These are phyloP conservation scores for Oryctes rhinoceros DNA, from an alignment of 1,140 invertebrate species.

Conservation along the genomic window DNA sequence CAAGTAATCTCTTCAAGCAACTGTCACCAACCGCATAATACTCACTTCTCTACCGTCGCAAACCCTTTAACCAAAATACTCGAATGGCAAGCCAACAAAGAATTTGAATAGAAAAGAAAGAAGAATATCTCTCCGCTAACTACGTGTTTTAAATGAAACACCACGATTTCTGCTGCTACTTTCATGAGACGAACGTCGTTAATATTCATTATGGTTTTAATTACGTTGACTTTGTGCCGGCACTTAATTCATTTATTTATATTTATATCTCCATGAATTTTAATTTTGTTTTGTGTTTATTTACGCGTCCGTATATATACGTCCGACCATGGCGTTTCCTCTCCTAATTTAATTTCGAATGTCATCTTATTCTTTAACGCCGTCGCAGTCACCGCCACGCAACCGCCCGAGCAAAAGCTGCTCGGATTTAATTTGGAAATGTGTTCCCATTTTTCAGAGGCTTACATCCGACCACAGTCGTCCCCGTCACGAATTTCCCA, in stretches of 20 bases:
- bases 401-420: not conserved
- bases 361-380: not conserved
- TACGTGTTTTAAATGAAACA: not conserved
- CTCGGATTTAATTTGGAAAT: constrained; percentile 15
- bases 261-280: constrained; percentile 59
- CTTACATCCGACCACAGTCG: constrained; percentile 3
- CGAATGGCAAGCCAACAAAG: too few species aligned
- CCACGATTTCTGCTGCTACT: not conserved
- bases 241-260: constrained; percentile 59
- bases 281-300: constrained; percentile 47
- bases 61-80: too few species aligned
- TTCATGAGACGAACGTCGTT: constrained; percentile 45
- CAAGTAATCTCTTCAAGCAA: too few species aligned
- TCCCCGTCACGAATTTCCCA: not conserved
- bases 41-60: too few species aligned
- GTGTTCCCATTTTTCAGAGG: not conserved
- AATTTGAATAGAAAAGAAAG: too few species aligned
- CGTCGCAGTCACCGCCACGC: not conserved
- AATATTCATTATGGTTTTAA: constrained; percentile 59
- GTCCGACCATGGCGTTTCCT: not conserved
- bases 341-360: constrained; percentile 10
- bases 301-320: not conserved
- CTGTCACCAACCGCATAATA: too few species aligned
- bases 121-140: too few species aligned
- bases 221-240: constrained; percentile 55